Evolutionary conservation across 2,113 vertebrate genomes (phyloP), one percentile per base, ranked within the genome.

Genomic region (Phylloscopus whistleri): DNA sequence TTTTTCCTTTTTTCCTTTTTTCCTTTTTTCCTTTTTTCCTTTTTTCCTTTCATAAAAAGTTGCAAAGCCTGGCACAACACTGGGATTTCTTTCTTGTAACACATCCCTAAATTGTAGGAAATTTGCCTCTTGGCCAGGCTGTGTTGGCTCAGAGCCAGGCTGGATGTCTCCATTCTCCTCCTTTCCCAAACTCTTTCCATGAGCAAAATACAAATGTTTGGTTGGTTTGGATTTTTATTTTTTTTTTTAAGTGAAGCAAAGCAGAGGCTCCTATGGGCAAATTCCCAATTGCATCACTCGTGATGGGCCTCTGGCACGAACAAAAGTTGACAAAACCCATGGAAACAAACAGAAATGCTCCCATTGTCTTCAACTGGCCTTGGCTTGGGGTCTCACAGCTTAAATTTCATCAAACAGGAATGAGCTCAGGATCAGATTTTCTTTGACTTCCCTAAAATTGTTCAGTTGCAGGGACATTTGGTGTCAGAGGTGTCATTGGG

Each of bases 91-190:
- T 83, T 82, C 63, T 59, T 28, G n/a, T 3, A 46, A 46, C 16
- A 0, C 7, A 78, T 37, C 90, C 92, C 91, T 63, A 77, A 74
- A 83, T 51, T 48, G 81, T 87, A 92, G 90, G 92, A 95, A 96
- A 87, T 76, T 85, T 81, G 52, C 63, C 48, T 88, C 79, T 35
- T 55, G 48, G 90, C 72, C 93, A 93, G 87, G 43, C 60, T 44
- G 64, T 16, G 28, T 0, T 92, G 94, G 90, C 83, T 68, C 7
- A 2, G 49, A 60, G 92, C 91, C 94, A 94, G 58, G 20, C 39
- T 86, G 58, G 46, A 55, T 90, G 85, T 89, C 87, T 93, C 76
- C 86, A 75, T 73, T 89, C 90, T 64, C 85, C 90, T 94, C 92
- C 79, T 72, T 90, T 94, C 85, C 91, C 5, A 0, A 28, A 59